Evolutionary conservation across 2,797 vertebrate genomes (phyloP).

Genomic region (Vespertilio murinus): DNA sequence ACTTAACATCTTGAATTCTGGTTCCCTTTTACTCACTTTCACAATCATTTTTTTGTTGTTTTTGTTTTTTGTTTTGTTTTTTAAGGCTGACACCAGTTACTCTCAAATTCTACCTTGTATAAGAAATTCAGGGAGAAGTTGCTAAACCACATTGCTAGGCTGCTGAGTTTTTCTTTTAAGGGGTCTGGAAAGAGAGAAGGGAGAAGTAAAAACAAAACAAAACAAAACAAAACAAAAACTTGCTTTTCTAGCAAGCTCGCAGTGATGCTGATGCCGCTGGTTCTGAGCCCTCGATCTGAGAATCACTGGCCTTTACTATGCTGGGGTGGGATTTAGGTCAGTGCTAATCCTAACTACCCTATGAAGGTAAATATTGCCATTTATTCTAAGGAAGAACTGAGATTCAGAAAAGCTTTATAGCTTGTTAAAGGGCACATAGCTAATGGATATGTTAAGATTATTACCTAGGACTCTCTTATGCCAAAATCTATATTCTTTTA

Average conservation of each 20-base stretch:
- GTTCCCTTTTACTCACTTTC: not conserved
- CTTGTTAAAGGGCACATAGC: not conserved
- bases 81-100: not conserved
- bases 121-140: not conserved
- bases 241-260: not conserved
- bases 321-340: not conserved
- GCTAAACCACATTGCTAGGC: not conserved
- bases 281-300: not conserved
- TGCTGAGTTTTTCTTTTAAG: not conserved
- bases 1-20: not conserved
- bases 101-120: not conserved
- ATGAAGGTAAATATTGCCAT: not conserved
- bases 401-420: not conserved
- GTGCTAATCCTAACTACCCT: not conserved
- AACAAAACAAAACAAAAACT: not conserved
- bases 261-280: not conserved
- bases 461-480: not conserved
- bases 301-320: not conserved
- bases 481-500: not conserved
- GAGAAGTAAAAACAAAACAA: not conserved
- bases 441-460: not conserved
- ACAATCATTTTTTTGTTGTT: not conserved
- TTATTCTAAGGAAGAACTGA: not conserved
- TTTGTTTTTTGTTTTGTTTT: too few relatives aligned
- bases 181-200: not conserved